Base-by-base conservation (phyloP, 2,797 vertebrate genomes). In the Danionella dracula region DNA sequence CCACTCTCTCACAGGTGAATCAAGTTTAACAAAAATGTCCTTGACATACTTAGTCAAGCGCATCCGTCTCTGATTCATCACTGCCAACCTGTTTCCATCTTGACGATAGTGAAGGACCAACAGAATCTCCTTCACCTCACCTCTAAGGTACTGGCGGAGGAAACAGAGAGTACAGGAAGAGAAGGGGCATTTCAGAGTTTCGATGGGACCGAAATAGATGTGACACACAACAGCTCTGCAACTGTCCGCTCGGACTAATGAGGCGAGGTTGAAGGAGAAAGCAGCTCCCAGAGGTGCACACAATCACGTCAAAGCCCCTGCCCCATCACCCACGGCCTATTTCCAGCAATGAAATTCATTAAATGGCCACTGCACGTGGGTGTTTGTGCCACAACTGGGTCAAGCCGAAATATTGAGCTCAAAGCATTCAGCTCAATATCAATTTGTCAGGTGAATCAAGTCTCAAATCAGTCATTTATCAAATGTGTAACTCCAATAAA, bases 241-340 rank as follows among this genome's bases (percentile, higher is more conserved):
- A 63, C 44, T 20, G 79, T 76, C 78, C 61, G 32, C 74, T 79
- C 79, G 79, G 80, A 84, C 81, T 87, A 87, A 90, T 85, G 84
- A 86, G 72, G 71, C 72, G 45, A 75, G 34, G 53, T 44, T 72
- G 76, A 73, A 72, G 70, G 71, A 71, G 70, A 75, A 75, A 77
- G 64, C 73, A 23, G 75, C 54, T 85, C 85, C 83, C 83, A 50
- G 57, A 72, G 69, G 79, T n/a, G n/a, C n/a, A n/a, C n/a, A n/a
- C n/a, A n/a, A n/a, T n/a, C n/a, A n/a, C n/a, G n/a, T n/a, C n/a
- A n/a, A n/a, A 66, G 76, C 48, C 78, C 66, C 35, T 71, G 72
- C 81, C 46, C 67, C 29, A 1, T 51, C 21, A 21, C 27, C 48
- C 40, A 6, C 72, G 86, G 61, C 83, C 87, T 79, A 85, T 76